phyloP scores from a whole-genome alignment of 1,140 invertebrate species.

The Brachionus paranguensis region DNA sequence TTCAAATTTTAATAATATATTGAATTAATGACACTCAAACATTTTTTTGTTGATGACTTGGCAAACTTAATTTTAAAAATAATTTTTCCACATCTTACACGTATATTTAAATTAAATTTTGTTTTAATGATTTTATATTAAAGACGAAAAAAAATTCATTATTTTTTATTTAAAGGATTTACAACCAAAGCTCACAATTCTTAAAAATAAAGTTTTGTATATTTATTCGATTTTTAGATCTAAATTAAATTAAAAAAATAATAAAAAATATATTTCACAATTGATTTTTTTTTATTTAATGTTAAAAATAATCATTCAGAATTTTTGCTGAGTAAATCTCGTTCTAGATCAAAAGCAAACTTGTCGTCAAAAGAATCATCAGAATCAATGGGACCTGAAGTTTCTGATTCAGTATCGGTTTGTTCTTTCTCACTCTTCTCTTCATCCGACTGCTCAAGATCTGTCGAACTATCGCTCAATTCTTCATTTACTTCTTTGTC shows the following conservation, averaged over 20 bases:
- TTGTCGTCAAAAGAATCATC: slow-evolving; percentile 13
- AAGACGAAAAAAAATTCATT: too few species aligned
- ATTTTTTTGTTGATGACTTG: too few species aligned
- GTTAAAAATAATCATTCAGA: not conserved
- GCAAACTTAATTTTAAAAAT: not conserved
- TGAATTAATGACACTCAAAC: not conserved
- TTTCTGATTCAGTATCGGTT: not conserved
- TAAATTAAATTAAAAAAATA: not conserved
- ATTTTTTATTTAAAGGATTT: not conserved
- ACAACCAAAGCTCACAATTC: not conserved
- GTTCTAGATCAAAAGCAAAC: slow-evolving; percentile 1
- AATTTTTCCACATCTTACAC: not conserved
- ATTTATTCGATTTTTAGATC: not conserved
- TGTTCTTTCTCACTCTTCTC: not conserved
- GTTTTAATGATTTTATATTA: too few species aligned
- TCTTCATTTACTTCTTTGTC: slow-evolving; percentile 23
- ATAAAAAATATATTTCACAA: not conserved
- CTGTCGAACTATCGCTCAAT: not conserved
- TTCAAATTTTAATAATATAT: not conserved
- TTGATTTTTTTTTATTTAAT: not conserved
- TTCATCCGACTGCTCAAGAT: not conserved
- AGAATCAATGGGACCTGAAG: not conserved
- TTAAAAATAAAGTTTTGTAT: not conserved
- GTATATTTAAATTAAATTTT: too few species aligned
- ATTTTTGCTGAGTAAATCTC: slow-evolving; percentile 22